phyloP scores from a whole-genome alignment of 2,888 invertebrate genomes.

The Trisateles emortualis region DNA sequence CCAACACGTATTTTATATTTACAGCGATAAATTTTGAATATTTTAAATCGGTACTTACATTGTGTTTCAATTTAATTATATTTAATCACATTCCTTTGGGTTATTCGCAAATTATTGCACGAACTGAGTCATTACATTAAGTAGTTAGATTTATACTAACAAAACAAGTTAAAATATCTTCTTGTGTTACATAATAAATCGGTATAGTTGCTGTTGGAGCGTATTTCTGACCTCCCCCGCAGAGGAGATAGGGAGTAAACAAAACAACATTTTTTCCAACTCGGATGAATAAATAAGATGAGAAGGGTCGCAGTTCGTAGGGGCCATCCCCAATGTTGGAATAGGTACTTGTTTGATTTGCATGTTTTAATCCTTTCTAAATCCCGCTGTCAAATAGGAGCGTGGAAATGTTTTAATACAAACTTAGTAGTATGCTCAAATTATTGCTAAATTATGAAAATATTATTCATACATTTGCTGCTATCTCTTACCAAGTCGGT shows the following conservation, averaged over 20 bases:
- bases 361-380: slow-evolving; percentile 84
- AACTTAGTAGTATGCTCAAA: slow-evolving; percentile 34
- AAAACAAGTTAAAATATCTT: slow-evolving; percentile 75
- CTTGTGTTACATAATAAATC: slow-evolving; percentile 66
- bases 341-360: slow-evolving; percentile 81
- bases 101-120: too few species aligned
- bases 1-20: slow-evolving; percentile 14
- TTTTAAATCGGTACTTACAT: slow-evolving; percentile 23
- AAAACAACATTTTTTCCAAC: slow-evolving; percentile 83
- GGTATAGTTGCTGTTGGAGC: slow-evolving; percentile 64
- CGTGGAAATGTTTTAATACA: slow-evolving; percentile 48
- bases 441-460: slow-evolving; percentile 41
- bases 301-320: slow-evolving; percentile 70
- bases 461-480: slow-evolving; percentile 32
- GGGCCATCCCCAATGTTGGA: slow-evolving; percentile 73
- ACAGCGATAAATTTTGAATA: slow-evolving; percentile 27
- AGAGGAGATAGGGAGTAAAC: slow-evolving; percentile 72
- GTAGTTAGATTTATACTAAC: slow-evolving; percentile 57
- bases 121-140: slow-evolving; percentile 46
- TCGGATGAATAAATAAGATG: slow-evolving; percentile 85
- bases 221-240: slow-evolving; percentile 66
- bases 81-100: background rate
- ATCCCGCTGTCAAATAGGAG: slow-evolving; percentile 67
- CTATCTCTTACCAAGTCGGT: slow-evolving; percentile 22
- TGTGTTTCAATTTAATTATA: background rate